Evolutionary conservation across 2,797 vertebrate genomes (phyloP).

Genomic region (Anolis apletophallus): DNA sequence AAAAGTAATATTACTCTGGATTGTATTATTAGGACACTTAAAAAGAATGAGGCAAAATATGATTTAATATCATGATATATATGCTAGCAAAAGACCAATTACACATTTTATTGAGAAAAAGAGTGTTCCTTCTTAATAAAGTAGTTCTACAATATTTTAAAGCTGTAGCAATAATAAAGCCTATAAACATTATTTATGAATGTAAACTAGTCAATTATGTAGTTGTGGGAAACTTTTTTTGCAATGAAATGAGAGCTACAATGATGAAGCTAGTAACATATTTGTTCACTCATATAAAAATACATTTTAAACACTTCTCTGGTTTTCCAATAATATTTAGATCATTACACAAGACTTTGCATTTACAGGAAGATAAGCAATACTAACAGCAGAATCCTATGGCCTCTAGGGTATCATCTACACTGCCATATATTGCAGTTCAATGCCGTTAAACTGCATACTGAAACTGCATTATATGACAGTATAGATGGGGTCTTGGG

Average conservation of each 20-base stretch:
- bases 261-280: neutral
- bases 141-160: neutral
- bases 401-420: too few species aligned
- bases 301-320: too few species aligned
- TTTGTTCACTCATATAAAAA: neutral
- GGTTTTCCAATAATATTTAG: too few species aligned
- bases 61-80: conserved; percentile 4
- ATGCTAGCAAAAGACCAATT: neutral
- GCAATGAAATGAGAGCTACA: neutral
- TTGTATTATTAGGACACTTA: neutral
- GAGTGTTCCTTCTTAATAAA: neutral
- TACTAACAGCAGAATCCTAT: too few species aligned
- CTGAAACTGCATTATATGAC: too few species aligned
- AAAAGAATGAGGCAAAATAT: neutral
- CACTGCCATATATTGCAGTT: too few species aligned
- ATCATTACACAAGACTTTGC: too few species aligned
- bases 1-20: neutral
- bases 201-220: neutral
- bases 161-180: neutral
- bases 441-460: too few species aligned
- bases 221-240: neutral
- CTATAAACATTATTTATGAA: neutral
- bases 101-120: neutral
- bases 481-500: too few species aligned
- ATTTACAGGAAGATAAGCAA: too few species aligned